Evolutionary conservation across 2,113 vertebrate genomes (phyloP), one percentile per base, ranked within the genome.

Genomic region (Alouatta palliata): DNA sequence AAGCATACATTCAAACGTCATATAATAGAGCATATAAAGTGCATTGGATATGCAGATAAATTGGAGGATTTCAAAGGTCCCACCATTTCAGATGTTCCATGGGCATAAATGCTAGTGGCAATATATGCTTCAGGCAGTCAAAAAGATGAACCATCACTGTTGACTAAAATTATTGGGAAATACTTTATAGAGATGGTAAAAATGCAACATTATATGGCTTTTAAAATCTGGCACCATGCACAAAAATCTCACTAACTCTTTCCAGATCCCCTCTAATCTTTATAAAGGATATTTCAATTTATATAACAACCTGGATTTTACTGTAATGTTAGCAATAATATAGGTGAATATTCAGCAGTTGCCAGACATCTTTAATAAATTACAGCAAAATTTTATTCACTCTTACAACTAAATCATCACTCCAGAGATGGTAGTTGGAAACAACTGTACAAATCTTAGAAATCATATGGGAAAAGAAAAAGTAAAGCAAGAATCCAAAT

Each of bases 321-420:
- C 85, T 90, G 30, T 86, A 96, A 70, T 3, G 4, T 47, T 70
- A 96, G 71, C 17, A 85, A 87, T 52, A 93, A 94, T 64, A 61
- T 64, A 95, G 68, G 54, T 94, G 90, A 89, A 90, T 56, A 96
- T 6, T 77, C 61, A 87, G 52, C 90, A 87, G 25, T 79, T 93
- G 94, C 84, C 92, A 97, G 90, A 94, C 82, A 88, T 91, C 54
- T 87, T 52, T 64, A 70, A 47, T n/a, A 71, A 96, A 95, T 95
- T 82, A 94, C 47, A 95, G 30, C 79, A 95, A 91, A 88, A 92
- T 43, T 86, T 96, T 83, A 94, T 94, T 88, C 91, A 82, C 68
- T 40, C n/a, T 47, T 20, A 20, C 21, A 73, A 87, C 83, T 80
- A 96, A 96, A 96, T 87, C 87, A 90, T 66, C 54, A 64, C 66